A percentile compares a stretch with the other conserved stretches of the same genome.
Conservation (phyloP, 2,113 vertebrate species). For the Vulpes lagopus region DNA sequence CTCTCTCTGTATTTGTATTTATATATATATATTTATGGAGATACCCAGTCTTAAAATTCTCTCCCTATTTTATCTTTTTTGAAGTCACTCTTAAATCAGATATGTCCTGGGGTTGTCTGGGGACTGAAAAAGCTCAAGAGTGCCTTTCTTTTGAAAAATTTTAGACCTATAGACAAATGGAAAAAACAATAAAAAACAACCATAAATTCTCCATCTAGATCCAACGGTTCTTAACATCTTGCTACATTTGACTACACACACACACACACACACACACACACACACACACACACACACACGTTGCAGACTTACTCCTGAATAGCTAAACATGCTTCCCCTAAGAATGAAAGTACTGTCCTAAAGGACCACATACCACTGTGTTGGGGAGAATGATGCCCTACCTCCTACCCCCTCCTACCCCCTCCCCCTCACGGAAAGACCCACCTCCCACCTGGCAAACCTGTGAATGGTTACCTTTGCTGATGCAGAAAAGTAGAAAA, state of each 20-base stretch:
- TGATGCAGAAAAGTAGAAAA: neutral
- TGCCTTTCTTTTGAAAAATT: neutral
- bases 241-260: neutral
- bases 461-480: neutral
- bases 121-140: neutral
- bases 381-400: neutral
- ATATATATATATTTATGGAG: neutral
- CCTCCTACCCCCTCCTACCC: neutral
- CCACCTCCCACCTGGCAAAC: neutral
- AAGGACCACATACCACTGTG: neutral
- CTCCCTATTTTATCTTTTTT: neutral
- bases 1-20: neutral
- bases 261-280: neutral
- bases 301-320: neutral
- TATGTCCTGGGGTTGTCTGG: neutral
- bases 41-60: neutral
- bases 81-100: neutral
- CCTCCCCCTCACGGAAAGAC: neutral
- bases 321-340: neutral
- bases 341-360: constrained; percentile 36
- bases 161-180: neutral
- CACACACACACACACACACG: neutral
- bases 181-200: neutral
- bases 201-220: neutral
- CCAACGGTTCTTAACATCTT: neutral